phyloP scores from a whole-genome alignment of 2,888 invertebrate species.

The Cryptocephalus moraei region DNA sequence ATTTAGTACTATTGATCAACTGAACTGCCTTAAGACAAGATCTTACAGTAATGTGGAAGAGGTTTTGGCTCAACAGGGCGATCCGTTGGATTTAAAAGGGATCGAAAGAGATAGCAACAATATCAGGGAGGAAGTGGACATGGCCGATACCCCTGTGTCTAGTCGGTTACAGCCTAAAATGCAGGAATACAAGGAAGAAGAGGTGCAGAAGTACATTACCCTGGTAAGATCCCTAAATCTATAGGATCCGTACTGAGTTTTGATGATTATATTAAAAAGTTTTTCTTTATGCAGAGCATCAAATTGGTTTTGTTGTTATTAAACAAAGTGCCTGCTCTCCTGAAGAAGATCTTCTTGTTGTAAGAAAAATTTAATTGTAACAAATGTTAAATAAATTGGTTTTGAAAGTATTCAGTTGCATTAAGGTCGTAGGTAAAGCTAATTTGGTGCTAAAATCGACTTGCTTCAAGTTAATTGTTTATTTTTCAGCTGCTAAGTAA shows the following conservation, averaged over 20 bases:
- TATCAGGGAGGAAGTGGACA: slow-evolving; percentile 7
- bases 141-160: slow-evolving; percentile 16
- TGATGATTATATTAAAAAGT: too few relatives aligned
- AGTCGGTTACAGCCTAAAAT: slow-evolving; percentile 6
- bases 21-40: slow-evolving; percentile 27
- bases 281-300: slow-evolving; percentile 12
- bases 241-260: slow-evolving; percentile 1
- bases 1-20: slow-evolving; percentile 20
- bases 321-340: slow-evolving; percentile 9
- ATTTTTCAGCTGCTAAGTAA: too few relatives aligned
- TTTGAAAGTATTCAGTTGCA: too few relatives aligned
- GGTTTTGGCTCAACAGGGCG: slow-evolving; percentile 6
- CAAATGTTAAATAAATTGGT: too few relatives aligned
- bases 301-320: slow-evolving; percentile 12
- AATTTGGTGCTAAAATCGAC: too few relatives aligned
- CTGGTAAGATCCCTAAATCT: slow-evolving; percentile 5
- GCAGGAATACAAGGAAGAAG: slow-evolving; percentile 4
- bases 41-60: slow-evolving; percentile 14
- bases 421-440: too few relatives aligned
- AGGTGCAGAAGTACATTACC: slow-evolving; percentile 7
- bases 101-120: slow-evolving; percentile 4
- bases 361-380: neutral
- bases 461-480: too few relatives aligned
- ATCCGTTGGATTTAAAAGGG: neutral
- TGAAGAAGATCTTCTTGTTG: slow-evolving; percentile 10